Percentiles rank a stretch among this genome's conserved stretches.
Conservation (phyloP, 1,140 invertebrate species). For the Sinonovacula constricta region DNA sequence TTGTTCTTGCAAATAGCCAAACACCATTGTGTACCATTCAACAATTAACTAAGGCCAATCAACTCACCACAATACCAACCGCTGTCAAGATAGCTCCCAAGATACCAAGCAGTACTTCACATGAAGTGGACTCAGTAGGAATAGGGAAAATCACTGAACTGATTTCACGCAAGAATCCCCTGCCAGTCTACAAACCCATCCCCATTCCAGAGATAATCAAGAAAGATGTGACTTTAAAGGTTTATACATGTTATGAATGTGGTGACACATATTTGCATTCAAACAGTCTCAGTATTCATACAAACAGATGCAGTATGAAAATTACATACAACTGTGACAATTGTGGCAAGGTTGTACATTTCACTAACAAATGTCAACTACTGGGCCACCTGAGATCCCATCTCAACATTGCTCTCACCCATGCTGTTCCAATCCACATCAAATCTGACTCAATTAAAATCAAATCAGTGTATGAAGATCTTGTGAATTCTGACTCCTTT, state of each 20-base stretch:
- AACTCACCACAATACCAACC: not conserved
- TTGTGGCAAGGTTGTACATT: slow-evolving; percentile 61
- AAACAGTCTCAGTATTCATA: slow-evolving; percentile 65
- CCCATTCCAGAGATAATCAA: slow-evolving; percentile 54
- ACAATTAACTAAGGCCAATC: not conserved
- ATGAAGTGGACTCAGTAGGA: slow-evolving; percentile 62
- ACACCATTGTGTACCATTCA: not conserved
- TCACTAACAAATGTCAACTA: slow-evolving; percentile 72
- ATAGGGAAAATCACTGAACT: slow-evolving; percentile 58
- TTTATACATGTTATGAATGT: slow-evolving; percentile 67
- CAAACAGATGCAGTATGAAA: slow-evolving; percentile 65
- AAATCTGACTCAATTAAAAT: slow-evolving; percentile 65
- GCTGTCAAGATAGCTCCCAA: not conserved
- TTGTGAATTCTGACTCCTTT: slow-evolving; percentile 10
- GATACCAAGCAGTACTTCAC: not conserved
- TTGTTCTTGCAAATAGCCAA: not conserved
- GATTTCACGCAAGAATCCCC: slow-evolving; percentile 64
- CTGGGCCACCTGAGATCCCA: slow-evolving; percentile 60
- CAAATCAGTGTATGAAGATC: slow-evolving; percentile 17
- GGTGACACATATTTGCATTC: slow-evolving; percentile 69
- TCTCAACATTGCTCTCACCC: slow-evolving; percentile 60
- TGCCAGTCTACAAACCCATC: slow-evolving; percentile 57
- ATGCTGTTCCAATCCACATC: slow-evolving; percentile 63
- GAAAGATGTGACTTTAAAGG: slow-evolving; percentile 12
- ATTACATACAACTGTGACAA: slow-evolving; percentile 69